A percentile compares a stretch with the other conserved stretches of the same genome.
Evolutionary conservation across 2,113 vertebrate species (phyloP).

Genomic region (Delphinapterus leucas): DNA sequence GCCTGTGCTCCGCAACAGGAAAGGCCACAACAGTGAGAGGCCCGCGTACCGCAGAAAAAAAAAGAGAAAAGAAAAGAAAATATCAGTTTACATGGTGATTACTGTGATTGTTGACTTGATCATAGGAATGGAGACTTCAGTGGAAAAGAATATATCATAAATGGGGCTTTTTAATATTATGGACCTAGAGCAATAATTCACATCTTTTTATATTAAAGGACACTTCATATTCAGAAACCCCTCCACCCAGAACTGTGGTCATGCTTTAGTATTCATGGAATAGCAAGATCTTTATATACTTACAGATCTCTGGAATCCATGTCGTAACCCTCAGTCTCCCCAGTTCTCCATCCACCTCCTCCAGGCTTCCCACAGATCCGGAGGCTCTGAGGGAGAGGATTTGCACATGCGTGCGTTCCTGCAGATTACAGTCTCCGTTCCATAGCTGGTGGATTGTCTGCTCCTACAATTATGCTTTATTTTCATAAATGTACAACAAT

Average conservation of each 20-base stretch:
- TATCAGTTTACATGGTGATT: neutral
- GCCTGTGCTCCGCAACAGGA: no score
- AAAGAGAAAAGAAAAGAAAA: neutral
- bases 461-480: neutral
- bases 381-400: neutral
- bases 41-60: no score
- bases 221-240: neutral
- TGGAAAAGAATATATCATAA: neutral
- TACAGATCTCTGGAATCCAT: neutral
- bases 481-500: neutral
- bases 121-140: neutral
- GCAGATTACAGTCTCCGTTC: neutral
- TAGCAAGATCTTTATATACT: neutral
- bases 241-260: neutral
- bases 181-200: neutral
- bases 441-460: neutral
- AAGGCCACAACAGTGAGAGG: no score
- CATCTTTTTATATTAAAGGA: neutral
- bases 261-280: neutral
- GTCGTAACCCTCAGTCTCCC: neutral
- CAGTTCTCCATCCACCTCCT: neutral
- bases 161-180: neutral
- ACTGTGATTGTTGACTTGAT: neutral
- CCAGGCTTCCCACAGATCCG: neutral
- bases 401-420: accelerated